These are phyloP conservation scores for Ectropis crepuscularia DNA, from an alignment of 2,888 invertebrate genomes.

Conservation along the genomic window DNA sequence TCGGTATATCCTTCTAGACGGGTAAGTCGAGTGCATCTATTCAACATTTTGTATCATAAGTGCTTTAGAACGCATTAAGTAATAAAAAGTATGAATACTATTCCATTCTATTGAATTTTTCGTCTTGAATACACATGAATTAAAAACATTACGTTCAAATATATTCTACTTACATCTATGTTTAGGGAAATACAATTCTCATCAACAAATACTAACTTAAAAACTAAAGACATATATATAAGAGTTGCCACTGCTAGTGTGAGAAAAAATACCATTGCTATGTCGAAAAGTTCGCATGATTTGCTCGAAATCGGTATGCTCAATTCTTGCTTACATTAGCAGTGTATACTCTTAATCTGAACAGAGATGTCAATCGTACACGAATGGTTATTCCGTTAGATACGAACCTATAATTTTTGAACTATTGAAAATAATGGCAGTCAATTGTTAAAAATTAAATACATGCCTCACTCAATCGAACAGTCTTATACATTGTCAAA, in stretches of 20 bases:
- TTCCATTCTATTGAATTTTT: constrained; percentile 33
- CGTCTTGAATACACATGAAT: constrained; percentile 42
- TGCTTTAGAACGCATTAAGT: constrained; percentile 33
- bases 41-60: constrained; percentile 37
- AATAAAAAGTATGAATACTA: constrained; percentile 28
- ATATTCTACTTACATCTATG: constrained; percentile 50
- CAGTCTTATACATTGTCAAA: constrained; percentile 73
- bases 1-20: constrained; percentile 40
- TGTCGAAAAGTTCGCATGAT: background rate
- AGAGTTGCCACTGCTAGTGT: background rate
- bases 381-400: constrained; percentile 44
- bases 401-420: constrained; percentile 48
- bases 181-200: constrained; percentile 48
- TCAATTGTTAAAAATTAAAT: constrained; percentile 68
- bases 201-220: constrained; percentile 54
- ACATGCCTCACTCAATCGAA: constrained; percentile 70
- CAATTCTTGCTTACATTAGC: background rate
- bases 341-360: constrained; percentile 1
- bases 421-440: constrained; percentile 62
- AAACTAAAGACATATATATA: constrained; percentile 38
- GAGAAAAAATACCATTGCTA: background rate
- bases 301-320: background rate
- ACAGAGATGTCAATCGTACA: constrained; percentile 35
- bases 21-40: constrained; percentile 42
- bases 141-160: constrained; percentile 49